Evolutionary conservation across 2,113 vertebrate species (phyloP).

Genomic region (Hypocryptadius cinnamomeus): DNA sequence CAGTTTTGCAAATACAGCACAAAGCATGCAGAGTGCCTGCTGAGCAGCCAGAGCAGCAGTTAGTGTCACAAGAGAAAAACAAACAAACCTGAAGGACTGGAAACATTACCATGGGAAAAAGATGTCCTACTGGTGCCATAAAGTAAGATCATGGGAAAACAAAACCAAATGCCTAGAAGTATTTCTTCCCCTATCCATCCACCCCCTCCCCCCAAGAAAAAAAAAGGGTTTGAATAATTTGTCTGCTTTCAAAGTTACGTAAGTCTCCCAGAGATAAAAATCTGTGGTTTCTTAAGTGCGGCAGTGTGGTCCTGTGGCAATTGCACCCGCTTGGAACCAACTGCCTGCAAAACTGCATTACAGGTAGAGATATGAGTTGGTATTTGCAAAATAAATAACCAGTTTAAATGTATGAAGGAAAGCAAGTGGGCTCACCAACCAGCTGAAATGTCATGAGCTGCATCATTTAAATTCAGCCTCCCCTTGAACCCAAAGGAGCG

Average conservation of each 20-base stretch:
- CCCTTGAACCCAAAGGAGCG: neutral
- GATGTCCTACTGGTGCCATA: neutral
- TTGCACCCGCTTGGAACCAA: neutral
- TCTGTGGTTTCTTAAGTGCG: neutral
- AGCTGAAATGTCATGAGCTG: neutral
- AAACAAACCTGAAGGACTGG: neutral
- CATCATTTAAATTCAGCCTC: neutral
- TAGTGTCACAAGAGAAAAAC: neutral
- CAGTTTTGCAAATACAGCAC: neutral
- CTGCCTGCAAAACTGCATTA: neutral
- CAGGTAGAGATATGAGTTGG: neutral
- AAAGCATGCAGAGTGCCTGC: neutral
- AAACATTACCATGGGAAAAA: neutral
- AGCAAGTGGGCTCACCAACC: neutral
- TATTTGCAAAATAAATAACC: constrained; percentile 13
- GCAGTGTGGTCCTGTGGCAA: neutral
- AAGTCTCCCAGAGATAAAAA: neutral
- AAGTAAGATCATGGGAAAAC: neutral
- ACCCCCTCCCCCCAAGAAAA: no score
- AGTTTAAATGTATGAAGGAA: neutral
- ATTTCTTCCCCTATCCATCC: neutral
- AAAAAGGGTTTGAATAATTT: neutral
- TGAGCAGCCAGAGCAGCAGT: constrained; percentile 1
- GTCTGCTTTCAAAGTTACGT: neutral
- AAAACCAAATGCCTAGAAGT: neutral